Evolutionary conservation across 2,113 vertebrate genomes (phyloP), one percentile per base, ranked within the genome.

Genomic region (Vidua macroura): DNA sequence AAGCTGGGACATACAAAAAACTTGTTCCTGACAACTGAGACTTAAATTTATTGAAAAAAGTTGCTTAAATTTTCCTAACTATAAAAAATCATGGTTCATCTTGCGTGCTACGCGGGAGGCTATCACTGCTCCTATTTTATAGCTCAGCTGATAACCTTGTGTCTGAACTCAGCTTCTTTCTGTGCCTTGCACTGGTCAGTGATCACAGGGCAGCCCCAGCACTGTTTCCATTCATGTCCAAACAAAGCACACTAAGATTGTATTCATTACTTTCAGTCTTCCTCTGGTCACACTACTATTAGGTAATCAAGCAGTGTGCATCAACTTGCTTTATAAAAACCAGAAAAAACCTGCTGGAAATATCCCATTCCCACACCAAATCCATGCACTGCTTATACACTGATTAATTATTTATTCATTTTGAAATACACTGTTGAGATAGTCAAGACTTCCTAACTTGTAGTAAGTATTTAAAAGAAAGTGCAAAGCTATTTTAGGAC

Each of bases 341-440:
- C 8, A 23, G 30, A 39, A 58, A 78, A 92, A 73, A 17, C 15
- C 28, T 59, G 17, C 74, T 83, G 35, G 66, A 53, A 81, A 58
- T 3, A 41, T 66, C 3, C 2, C n/a, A 51, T 53, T 77, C 27
- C 43, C 64, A 48, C 51, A 56, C 16, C 37, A 84, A 81, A 81
- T 17, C 46, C 25, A 24, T 3, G 17, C 35, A 28, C 28, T 64
- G 49, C 49, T 88, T 23, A 13, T 10, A 44, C 37, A 10, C 39
- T 55, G 41, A 91, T 75, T 64, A 89, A 95, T 94, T 80, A 92
- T 43, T 93, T 69, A 89, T 44, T 85, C 13, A 70, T 79, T 88
- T 74, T 72, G 37, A 92, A 94, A 86, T 33, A 37, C 15, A 37
- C 8, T 41, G 7, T 73, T 63, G 28, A 39, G 37, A 76, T 11